Evolutionary conservation across 2,113 vertebrate genomes (phyloP), one percentile per base, ranked within the genome.

Genomic region (Hydrochoerus hydrochaeris): DNA sequence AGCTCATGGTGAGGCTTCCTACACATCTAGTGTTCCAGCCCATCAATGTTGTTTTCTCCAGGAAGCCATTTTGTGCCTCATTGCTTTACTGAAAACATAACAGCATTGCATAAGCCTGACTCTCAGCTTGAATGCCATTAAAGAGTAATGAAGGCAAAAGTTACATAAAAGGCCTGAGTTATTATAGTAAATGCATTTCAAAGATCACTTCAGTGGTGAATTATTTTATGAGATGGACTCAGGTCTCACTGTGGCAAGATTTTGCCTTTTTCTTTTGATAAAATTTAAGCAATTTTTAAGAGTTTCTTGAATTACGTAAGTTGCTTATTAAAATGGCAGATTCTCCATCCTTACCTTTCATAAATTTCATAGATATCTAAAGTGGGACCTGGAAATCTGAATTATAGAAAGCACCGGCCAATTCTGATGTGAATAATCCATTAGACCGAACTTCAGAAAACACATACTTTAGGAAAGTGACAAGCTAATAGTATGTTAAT

Each of bases 91-190:
- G 92, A 71, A 92, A 89, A 86, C 2, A 82, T 93, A 88, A 92
- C 38, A 67, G 88, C 86, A 77, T n/a, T 4, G 0, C 38, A 58
- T 93, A 88, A 88, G 97, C 67, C 91, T 89, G 93, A 35, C 78
- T 96, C 97, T 93, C 97, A 91, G 97, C 96, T 94, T 95, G 97
- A 98, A 93, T 89, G 95, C 97, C 92, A 91, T 92, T 97, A 95
- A 89, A 92, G 86, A 94, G 90, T 88, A 97, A 96, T 94, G 90
- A 97, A 95, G 92, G 95, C 88, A 97, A 98, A 97, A 1, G 35
- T 98, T 97, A 94, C 88, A 38, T 94, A 87, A 98, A 97, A 97
- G 97, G 98, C 96, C 82, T 87, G 69, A 0, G 19, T 90, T 94
- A 94, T 97, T 96, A 97, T 93, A 97, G 86, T 90, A 92, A 96